Base-by-base conservation (phyloP, 1,140 invertebrate species). In the Zaprionus gabonicus region DNA sequence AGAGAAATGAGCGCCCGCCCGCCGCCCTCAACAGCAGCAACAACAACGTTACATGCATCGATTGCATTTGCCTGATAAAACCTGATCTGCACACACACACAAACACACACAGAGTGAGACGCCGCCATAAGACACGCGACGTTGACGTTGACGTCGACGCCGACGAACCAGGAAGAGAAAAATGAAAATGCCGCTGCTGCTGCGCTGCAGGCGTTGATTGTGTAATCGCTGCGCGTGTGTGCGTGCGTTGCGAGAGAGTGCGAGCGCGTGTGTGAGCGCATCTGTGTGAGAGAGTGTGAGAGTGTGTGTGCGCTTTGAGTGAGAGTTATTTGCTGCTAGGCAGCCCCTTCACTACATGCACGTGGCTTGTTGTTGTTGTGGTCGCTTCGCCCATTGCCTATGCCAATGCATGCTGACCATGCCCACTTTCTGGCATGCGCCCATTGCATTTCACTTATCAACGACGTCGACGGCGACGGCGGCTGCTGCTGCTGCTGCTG, bases 161-260 rank as follows among this genome's bases (percentile, higher is more conserved):
- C 84, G 78, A 79, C 84, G 85, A 82, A 90, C 85, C 85, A 90
- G 85, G 85, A 90, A 90, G 85, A 90, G 85, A 90, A 90, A 88
- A 88, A 80, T 90, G 81, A 90, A 90, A 90, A 88, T 88, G 81
- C 84, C 85, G 84, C 82, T 79, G 58, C 72, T 38, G 53, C 55
- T 62, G 60, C 60, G 60, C 62, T 55, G 70, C 76, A 74, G 66
- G 72, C 83, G n/a, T 27, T 80, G 83, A 90, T 90, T 90, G 85
- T 90, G 85, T 90, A 90, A 90, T 90, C 85, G 85, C 64, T 76
- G 53, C 51, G 51, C 44, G 58, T 66, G 71, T 77, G 62, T 81
- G 66, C 49, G 69, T 46, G 63, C 67, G n/a, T 62, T 15, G 23
- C 76, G 27, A 70, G 68, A 64, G 67, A 56, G 72, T 57, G 17